Evolutionary conservation across 1,140 invertebrate genomes (phyloP).

Genomic region (Drosophila arizonae): DNA sequence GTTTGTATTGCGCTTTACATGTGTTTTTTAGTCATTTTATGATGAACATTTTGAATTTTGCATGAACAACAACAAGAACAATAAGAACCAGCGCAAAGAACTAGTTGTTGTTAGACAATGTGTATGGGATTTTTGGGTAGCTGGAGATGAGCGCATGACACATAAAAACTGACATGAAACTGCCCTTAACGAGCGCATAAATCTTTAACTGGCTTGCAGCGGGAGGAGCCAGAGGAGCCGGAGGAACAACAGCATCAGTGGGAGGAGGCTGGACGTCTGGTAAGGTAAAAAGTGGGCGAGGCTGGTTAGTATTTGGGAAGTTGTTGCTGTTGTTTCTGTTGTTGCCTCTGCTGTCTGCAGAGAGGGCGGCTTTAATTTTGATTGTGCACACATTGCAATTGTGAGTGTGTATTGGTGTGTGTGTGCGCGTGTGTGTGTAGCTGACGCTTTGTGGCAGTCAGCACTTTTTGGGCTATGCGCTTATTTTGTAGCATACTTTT

Average conservation of each 20-base stretch:
- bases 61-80: conserved; percentile 43
- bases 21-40: conserved; percentile 54
- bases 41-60: conserved; percentile 52
- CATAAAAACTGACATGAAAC: conserved; percentile 77
- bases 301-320: neutral
- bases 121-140: neutral
- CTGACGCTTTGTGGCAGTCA: conserved; percentile 38
- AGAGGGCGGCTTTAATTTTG: conserved; percentile 41
- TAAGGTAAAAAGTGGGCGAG: neutral
- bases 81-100: conserved; percentile 4
- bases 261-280: neutral
- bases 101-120: neutral
- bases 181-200: conserved; percentile 78
- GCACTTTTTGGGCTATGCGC: conserved; percentile 41
- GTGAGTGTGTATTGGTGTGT: conserved; percentile 10
- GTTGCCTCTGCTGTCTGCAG: neutral
- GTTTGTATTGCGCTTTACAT: conserved; percentile 1
- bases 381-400: conserved; percentile 49
- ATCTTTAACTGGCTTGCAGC: conserved; percentile 67
- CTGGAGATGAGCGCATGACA: conserved; percentile 56
- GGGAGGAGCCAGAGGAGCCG: neutral
- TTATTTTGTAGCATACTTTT: conserved; percentile 63
- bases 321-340: conserved; percentile 5
- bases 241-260: too few relatives aligned
- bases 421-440: conserved; percentile 14